Conservation (phyloP, 2,888 invertebrate species). For the Aphodius granarius region DNA sequence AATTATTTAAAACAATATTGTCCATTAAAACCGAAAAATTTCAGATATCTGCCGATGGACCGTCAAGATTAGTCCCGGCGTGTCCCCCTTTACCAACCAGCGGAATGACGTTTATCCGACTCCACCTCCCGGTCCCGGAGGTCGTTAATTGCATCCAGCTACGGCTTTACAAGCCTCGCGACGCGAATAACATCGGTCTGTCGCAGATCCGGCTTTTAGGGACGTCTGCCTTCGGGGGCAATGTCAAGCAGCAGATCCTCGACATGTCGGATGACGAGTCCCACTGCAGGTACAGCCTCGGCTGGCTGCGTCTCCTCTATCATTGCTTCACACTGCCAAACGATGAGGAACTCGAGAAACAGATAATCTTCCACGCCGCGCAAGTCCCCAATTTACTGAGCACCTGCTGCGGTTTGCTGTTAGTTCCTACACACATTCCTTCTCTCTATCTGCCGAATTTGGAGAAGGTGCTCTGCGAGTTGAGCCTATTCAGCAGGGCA, state of each 20-base stretch:
- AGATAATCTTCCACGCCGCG: slow-evolving; percentile 65
- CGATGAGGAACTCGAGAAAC: slow-evolving; percentile 51
- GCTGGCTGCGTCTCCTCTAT: slow-evolving; percentile 82
- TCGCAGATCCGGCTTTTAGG: slow-evolving; percentile 85
- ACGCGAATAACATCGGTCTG: slow-evolving; percentile 87
- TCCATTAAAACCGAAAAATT: too few species aligned
- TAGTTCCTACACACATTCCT: slow-evolving; percentile 67
- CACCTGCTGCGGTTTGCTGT: slow-evolving; percentile 71
- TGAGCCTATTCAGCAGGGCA: slow-evolving; percentile 67
- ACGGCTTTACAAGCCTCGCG: slow-evolving; percentile 79
- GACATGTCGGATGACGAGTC: slow-evolving; percentile 59
- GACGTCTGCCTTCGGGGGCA: slow-evolving; percentile 79
- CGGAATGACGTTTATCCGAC: slow-evolving; percentile 83
- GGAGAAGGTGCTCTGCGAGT: slow-evolving; percentile 69
- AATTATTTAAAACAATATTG: too few species aligned
- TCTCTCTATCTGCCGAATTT: slow-evolving; percentile 65
- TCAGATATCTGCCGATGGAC: slow-evolving; percentile 75
- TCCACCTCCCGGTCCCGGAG: slow-evolving; percentile 80
- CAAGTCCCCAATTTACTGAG: slow-evolving; percentile 67
- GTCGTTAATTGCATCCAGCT: slow-evolving; percentile 80
- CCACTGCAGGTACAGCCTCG: slow-evolving; percentile 64
- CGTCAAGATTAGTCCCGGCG: slow-evolving; percentile 75
- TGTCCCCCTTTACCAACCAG: slow-evolving; percentile 85
- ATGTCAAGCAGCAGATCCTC: slow-evolving; percentile 41
- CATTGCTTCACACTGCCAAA: slow-evolving; percentile 68